Conservation (phyloP, 2,113 vertebrate genomes). For the Otocyon megalotis region DNA sequence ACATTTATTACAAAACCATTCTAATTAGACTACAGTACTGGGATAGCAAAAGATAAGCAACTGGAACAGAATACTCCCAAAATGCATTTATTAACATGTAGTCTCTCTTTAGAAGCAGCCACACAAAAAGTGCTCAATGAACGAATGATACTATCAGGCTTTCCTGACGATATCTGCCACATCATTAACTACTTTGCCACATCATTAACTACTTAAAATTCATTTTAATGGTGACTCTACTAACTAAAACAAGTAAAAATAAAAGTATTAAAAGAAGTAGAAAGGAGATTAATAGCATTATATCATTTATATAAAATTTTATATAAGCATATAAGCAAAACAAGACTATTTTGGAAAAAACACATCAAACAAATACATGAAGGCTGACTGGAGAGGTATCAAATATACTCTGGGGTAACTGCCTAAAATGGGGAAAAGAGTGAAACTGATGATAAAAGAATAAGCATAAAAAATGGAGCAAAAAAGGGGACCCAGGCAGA, state of each 20-base stretch:
- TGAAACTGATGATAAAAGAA: not conserved
- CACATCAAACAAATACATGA: not conserved
- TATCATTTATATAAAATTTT: not conserved
- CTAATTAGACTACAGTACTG: not conserved
- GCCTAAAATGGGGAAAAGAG: not conserved
- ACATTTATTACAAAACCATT: conserved; percentile 36
- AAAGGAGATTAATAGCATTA: conserved; percentile 30
- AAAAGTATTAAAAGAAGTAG: not conserved
- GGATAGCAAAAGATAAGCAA: not conserved
- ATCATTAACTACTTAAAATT: not conserved
- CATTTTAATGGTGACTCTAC: not conserved
- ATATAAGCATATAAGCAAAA: conserved; percentile 4
- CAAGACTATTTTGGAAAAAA: conserved; percentile 16
- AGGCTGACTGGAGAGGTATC: not conserved
- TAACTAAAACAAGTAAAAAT: not conserved
- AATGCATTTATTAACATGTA: not conserved
- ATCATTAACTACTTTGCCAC: not conserved
- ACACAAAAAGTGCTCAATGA: not conserved
- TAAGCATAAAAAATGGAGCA: not conserved
- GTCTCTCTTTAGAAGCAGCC: not conserved
- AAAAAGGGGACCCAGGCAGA: not conserved
- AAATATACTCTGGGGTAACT: not conserved
- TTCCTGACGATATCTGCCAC: not conserved
- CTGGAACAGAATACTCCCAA: not conserved
- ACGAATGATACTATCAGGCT: not conserved